These are phyloP conservation scores for Drosophila basisetae DNA, from an alignment of 2,888 invertebrate species.

Conservation along the genomic window DNA sequence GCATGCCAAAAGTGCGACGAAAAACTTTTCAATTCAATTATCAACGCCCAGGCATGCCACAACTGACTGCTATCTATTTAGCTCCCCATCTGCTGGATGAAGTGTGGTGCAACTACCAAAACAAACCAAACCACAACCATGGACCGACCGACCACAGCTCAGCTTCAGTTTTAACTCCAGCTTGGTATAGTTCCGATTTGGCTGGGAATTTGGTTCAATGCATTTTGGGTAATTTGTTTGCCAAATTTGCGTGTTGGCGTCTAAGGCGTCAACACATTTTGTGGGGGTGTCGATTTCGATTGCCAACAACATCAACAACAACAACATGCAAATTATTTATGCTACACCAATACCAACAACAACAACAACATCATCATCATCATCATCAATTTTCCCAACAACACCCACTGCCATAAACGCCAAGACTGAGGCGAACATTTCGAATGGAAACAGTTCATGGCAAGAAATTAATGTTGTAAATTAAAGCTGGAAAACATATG, in stretches of 20 bases:
- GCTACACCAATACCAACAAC: conserved; percentile 7
- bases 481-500: conserved; percentile 1
- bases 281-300: conserved; percentile 64
- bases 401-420: conserved; percentile 37
- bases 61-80: conserved; percentile 11
- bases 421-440: conserved; percentile 20
- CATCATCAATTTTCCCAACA: conserved; percentile 6
- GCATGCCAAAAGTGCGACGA: conserved; percentile 64
- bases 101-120: conserved; percentile 16
- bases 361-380: conserved; percentile 12
- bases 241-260: conserved; percentile 75
- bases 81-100: conserved; percentile 5
- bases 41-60: conserved; percentile 67
- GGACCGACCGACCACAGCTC: not conserved
- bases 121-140: not conserved
- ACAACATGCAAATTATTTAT: conserved; percentile 29
- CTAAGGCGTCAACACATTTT: conserved; percentile 51
- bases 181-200: conserved; percentile 52
- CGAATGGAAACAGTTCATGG: conserved; percentile 24
- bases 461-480: conserved; percentile 42
- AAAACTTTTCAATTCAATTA: conserved; percentile 76
- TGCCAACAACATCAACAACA: conserved; percentile 28
- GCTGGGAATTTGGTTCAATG: conserved; percentile 57
- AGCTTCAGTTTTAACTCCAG: not conserved
- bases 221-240: conserved; percentile 74